Base-by-base conservation (phyloP, 2,113 vertebrate species). In the Melospiza melodia region DNA sequence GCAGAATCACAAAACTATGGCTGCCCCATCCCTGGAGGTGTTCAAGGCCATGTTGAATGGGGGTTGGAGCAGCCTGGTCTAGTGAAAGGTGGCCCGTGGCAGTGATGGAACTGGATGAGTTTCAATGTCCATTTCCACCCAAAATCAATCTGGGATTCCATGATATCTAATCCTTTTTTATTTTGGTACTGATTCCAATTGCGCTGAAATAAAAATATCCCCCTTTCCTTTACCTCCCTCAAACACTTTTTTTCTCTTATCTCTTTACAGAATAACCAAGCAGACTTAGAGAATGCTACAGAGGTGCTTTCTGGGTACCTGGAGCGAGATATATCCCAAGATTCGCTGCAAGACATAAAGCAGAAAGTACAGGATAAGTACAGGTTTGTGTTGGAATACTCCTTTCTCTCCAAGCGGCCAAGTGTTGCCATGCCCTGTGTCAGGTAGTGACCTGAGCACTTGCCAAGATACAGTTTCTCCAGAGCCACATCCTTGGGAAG, bases 301-400 rank as follows among this genome's bases (percentile, higher is more conserved):
- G 99, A 99, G 98, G 99, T 99, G 94, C 98, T 99, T 97, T 99
- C 99, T 94, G 99, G 99, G 96, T 99, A 99, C 98, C 98, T 99
- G 89, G 99, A 99, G 97, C 98, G 99, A 95, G 99, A 99, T 98
- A 99, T 99, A 97, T 99, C 99, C 97, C 99, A 99, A 98, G 99
- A 99, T 98, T 99, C 99, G 31, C 98, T 99, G 98, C 99, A 99
- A 97, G 99, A 99, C 97, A 99, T 99, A 97, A 99, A 99, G 98
- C 99, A 99, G 98, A 99, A 99, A 99, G 99, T 99, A 94, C 99
- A 99, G 98, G 99, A 99, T 98, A 99, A 99, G 98, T 99, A 99
- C 99, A 99, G 99, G 99, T 99, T 93, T 51, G 88, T 91, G 76
- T 66, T 48, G 49, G 33, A 79, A 28, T 55, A 54, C 43, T 76